Base-by-base conservation (phyloP, 37 sponge, comb jelly and placozoan genomes). In the Agelas oroides region DNA sequence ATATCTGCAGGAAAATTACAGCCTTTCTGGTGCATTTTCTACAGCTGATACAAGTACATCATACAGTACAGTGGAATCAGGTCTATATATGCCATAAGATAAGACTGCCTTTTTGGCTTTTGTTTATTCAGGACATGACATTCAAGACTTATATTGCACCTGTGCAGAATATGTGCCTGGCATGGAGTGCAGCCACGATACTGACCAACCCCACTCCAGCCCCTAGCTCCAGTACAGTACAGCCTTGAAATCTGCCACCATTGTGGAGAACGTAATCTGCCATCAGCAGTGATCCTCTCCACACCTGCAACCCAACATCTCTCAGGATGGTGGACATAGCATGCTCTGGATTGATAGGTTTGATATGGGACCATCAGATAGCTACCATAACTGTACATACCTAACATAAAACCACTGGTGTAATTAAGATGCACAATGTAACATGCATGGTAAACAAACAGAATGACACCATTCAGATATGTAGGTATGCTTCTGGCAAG, bases 201-300 rank as follows among this genome's bases (percentile, higher is more conserved):
- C 81, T 81, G 35, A 56, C 73, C 31, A 88, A 68, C 39, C 88
- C 88, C 28, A 52, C 53, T 8, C 88, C 88, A 66, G 79, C 81
- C n/a, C 88, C 88, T 53, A 88, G 55, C 76, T 88, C 88, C 37
- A 88, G 53, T 0, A 88, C 70, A 30, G 59, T 59, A 20, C 34
- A 23, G 1, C 32, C 88, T 27, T 52, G 5, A 5, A 88, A 53
- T 6, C 46, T 39, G 31, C 24, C 52, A 18, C 53, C 30, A 65
- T 62, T 60, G 39, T 59, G 46, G 0, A 88, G n/a, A n/a, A 88
- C 1, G 52, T 75, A 88, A 39, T 88, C 88, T 24, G 70, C 67
- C 70, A 88, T 23, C 27, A 81, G 80, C 21, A 88, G 34, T 32
- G 88, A 71, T 65, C 82, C 88, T 39, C 76, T 80, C 88, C 88